Percentiles rank a stretch among this genome's conserved stretches.
Evolutionary conservation across 2,888 invertebrate species (phyloP).

Genomic region (Therioaphis trifolii): DNA sequence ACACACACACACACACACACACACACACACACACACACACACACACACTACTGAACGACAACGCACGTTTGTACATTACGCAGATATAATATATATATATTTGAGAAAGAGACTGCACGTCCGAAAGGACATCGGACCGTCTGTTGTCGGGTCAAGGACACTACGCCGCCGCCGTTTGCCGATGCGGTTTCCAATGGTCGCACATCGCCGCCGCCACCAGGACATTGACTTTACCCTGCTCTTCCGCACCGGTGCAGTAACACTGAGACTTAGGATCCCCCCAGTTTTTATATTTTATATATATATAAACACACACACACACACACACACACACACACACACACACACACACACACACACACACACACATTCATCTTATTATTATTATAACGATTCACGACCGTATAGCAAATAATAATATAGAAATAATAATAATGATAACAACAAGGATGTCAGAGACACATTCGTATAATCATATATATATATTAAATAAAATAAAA

Average conservation of each 20-base stretch:
- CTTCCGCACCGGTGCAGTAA: neutral
- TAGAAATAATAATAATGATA: slow-evolving; percentile 1
- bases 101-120: slow-evolving; percentile 47
- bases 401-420: neutral
- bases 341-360: too few relatives aligned
- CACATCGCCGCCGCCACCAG: slow-evolving; percentile 55
- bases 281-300: neutral
- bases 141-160: slow-evolving; percentile 63
- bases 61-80: neutral
- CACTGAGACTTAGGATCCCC: neutral
- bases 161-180: slow-evolving; percentile 19
- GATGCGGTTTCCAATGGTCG: slow-evolving; percentile 60
- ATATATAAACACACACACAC: too few relatives aligned
- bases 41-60: neutral
- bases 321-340: neutral
- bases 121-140: slow-evolving; percentile 59
- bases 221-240: slow-evolving; percentile 56
- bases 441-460: neutral
- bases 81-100: neutral
- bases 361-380: neutral
- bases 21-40: neutral
- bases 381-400: slow-evolving; percentile 18
- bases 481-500: neutral
- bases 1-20: neutral
- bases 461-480: neutral